Evolutionary conservation across 2,113 vertebrate species (phyloP).

Genomic region (Megaceryle maxima): DNA sequence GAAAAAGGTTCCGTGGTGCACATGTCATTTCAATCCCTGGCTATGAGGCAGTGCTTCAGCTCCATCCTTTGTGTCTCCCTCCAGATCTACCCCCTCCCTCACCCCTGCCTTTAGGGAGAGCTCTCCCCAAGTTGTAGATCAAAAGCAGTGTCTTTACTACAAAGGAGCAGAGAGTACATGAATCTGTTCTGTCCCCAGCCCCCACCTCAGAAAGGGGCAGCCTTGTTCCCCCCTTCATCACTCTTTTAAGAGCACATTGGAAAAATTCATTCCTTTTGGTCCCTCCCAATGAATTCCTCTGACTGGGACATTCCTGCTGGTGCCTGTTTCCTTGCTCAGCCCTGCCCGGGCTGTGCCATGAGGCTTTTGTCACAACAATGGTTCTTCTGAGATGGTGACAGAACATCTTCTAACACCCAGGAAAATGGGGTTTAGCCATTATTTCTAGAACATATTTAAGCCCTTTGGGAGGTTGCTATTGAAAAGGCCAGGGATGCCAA

Average conservation of each 20-base stretch:
- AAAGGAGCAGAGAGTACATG: neutral
- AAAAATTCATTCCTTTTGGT: constrained; percentile 34
- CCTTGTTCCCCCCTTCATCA: neutral
- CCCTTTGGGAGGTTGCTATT: constrained; percentile 65
- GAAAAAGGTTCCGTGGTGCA: constrained; percentile 46
- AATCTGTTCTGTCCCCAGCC: fast-evolving
- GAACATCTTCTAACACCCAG: constrained; percentile 56
- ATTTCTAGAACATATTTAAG: constrained; percentile 61
- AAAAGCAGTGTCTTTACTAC: constrained; percentile 10
- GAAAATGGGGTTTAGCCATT: constrained; percentile 54
- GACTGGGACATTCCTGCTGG: constrained; percentile 48
- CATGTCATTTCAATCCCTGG: constrained; percentile 58
- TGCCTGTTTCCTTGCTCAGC: constrained; percentile 47
- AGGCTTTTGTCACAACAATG: constrained; percentile 64
- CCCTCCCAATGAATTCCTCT: constrained; percentile 20
- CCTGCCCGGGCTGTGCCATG: constrained; percentile 20
- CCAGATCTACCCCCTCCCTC: neutral
- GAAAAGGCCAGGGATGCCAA: constrained; percentile 46
- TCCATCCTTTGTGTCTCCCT: constrained; percentile 54
- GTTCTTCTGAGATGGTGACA: constrained; percentile 60
- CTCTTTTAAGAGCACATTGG: neutral
- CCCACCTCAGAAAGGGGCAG: neutral
- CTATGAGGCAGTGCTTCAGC: constrained; percentile 43
- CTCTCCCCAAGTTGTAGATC: neutral
- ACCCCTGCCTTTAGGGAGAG: constrained; percentile 23